A percentile compares a stretch with the other conserved stretches of the same genome.
Evolutionary conservation across 2,113 vertebrate species (phyloP).

Genomic region (Leptodactylus fuscus): DNA sequence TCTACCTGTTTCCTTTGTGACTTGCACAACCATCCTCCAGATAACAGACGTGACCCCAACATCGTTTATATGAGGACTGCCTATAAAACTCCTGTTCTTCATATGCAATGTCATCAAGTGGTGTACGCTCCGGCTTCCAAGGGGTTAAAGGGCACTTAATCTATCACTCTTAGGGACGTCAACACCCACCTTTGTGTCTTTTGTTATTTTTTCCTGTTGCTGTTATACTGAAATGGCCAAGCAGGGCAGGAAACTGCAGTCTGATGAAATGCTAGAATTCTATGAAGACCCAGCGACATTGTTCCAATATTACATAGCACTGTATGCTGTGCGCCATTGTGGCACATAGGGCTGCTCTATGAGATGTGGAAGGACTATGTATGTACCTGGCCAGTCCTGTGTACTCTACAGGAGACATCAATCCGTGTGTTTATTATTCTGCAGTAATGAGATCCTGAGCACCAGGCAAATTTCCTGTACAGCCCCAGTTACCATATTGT

Average conservation of each 20-base stretch:
- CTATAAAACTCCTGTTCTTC: neutral
- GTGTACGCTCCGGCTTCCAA: neutral
- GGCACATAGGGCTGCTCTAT: neutral
- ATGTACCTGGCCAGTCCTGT: neutral
- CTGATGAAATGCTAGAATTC: slow-evolving; percentile 37
- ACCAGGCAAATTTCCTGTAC: slow-evolving; percentile 53
- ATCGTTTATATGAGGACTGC: neutral
- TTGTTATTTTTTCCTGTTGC: slow-evolving; percentile 50
- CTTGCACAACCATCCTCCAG: too few relatives aligned
- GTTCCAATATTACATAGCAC: neutral
- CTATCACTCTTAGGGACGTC: slow-evolving; percentile 49
- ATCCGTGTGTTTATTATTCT: slow-evolving; percentile 52
- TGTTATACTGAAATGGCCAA: slow-evolving; percentile 36
- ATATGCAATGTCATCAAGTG: slow-evolving; percentile 16
- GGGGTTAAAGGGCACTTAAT: slow-evolving; percentile 51
- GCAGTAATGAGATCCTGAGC: slow-evolving; percentile 54
- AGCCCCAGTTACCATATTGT: slow-evolving; percentile 43
- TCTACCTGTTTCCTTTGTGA: neutral
- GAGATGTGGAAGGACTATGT: neutral
- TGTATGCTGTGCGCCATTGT: too few relatives aligned
- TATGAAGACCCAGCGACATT: slow-evolving; percentile 19
- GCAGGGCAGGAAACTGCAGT: slow-evolving; percentile 40
- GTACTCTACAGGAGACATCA: slow-evolving; percentile 16
- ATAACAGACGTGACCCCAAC: neutral
- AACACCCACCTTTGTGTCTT: slow-evolving; percentile 52